A percentile compares a stretch with the other conserved stretches of the same genome.
Evolutionary conservation across 1,140 invertebrate genomes (phyloP).

Genomic region (Bombus huntii): DNA sequence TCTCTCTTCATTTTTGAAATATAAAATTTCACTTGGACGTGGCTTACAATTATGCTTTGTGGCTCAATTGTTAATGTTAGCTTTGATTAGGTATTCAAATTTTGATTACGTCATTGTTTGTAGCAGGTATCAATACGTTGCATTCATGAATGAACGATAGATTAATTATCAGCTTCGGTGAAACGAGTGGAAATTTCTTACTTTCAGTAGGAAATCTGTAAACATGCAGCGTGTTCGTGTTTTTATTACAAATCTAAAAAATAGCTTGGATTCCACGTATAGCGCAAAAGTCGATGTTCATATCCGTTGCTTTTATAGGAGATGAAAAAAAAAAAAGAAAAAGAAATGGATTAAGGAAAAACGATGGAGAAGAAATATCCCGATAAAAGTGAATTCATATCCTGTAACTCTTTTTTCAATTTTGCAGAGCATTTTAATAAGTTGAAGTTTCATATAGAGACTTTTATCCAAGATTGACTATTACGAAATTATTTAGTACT

Average conservation of each 20-base stretch:
- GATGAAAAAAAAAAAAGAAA: not conserved
- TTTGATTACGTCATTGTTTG: not conserved
- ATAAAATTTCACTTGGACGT: not conserved
- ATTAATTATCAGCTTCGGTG: not conserved
- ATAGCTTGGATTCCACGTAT: not conserved
- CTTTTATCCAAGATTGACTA: not conserved
- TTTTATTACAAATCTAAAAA: not conserved
- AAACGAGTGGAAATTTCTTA: not conserved
- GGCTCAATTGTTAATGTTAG: not conserved
- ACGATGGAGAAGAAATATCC: not conserved
- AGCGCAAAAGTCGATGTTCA: not conserved
- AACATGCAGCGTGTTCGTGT: not conserved
- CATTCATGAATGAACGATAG: not conserved
- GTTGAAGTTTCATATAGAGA: not conserved
- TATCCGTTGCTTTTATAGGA: not conserved
- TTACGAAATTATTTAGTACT: not conserved
- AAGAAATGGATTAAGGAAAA: not conserved
- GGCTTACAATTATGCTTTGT: not conserved
- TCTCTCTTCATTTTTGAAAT: not conserved
- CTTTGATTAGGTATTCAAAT: not conserved
- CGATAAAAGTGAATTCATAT: not conserved
- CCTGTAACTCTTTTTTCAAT: not conserved
- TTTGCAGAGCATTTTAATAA: not conserved
- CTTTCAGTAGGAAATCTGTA: not conserved
- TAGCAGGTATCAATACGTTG: not conserved